These are phyloP conservation scores for Ianthella basta DNA, from an alignment of 37 sponge, comb jelly and placozoan genomes.

Conservation along the genomic window DNA sequence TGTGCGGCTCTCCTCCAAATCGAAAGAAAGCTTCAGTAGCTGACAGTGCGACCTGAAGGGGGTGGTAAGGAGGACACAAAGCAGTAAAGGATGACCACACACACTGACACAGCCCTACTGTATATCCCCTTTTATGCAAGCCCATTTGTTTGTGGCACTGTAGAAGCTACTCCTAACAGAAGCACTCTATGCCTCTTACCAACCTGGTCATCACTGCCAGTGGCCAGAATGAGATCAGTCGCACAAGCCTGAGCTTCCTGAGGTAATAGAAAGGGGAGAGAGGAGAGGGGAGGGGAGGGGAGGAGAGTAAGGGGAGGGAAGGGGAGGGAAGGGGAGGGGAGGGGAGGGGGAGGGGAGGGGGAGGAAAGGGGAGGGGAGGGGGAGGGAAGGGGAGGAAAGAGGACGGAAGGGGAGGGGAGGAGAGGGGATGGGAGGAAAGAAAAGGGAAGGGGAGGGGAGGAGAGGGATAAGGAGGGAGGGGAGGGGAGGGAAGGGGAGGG, in stretches of 20 bases:
- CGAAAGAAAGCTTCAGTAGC: constrained; percentile 89
- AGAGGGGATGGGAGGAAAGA: no score
- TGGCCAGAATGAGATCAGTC: constrained; percentile 86
- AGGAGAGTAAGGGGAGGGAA: no score
- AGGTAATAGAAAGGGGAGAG: background rate
- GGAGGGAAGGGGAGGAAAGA: no score
- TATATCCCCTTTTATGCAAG: background rate
- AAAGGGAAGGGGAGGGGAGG: no score
- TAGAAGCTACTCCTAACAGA: no score
- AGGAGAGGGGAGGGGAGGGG: background rate
- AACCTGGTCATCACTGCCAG: constrained; percentile 72
- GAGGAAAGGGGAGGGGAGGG: no score
- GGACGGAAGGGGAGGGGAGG: no score
- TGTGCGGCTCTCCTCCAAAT: constrained; percentile 94
- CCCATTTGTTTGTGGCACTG: background rate
- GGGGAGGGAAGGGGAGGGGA: no score
- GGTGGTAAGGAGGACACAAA: background rate
- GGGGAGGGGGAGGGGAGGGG: no score
- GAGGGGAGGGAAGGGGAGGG: no score
- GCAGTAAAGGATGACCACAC: background rate
- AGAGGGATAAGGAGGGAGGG: no score
- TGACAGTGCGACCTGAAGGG: constrained; percentile 50
- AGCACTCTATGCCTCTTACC: no score
- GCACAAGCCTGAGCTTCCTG: constrained; percentile 88
- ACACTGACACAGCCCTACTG: background rate